Conservation (phyloP, 2,888 invertebrate species). For the Phorcus lineatus region DNA sequence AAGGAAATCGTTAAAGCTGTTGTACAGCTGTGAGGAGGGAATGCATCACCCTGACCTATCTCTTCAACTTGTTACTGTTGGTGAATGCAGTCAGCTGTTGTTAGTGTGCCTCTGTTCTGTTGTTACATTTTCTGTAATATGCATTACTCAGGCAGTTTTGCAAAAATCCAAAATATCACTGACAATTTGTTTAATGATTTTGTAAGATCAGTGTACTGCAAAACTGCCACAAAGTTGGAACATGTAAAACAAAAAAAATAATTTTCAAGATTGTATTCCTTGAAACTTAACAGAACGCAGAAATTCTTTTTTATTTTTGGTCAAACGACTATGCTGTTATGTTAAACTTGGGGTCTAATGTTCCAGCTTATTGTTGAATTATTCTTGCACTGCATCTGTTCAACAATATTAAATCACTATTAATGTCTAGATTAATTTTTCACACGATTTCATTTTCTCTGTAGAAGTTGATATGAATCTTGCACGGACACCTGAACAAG, state of each 20-base stretch:
- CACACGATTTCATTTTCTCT: conserved; percentile 19
- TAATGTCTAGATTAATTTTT: neutral
- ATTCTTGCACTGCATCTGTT: conserved; percentile 8
- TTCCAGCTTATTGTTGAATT: conserved; percentile 13
- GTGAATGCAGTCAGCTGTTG: conserved; percentile 15
- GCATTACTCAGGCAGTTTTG: neutral
- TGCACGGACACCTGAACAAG: conserved; percentile 14
- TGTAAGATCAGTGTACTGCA: neutral
- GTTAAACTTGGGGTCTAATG: neutral
- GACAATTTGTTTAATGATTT: too few relatives aligned
- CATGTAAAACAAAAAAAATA: neutral
- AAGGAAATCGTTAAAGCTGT: too few relatives aligned
- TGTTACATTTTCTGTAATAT: neutral
- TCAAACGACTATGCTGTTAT: too few relatives aligned
- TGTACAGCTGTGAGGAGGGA: neutral
- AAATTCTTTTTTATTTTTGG: too few relatives aligned
- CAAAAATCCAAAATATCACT: neutral
- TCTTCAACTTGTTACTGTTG: conserved; percentile 4
- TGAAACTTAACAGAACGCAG: too few relatives aligned
- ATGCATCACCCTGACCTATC: neutral
- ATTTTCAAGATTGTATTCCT: too few relatives aligned
- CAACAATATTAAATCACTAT: neutral
- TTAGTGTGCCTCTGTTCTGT: conserved; percentile 17
- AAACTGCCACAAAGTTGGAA: conserved; percentile 17
- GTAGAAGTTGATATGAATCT: conserved; percentile 24